A percentile compares a stretch with the other conserved stretches of the same genome.
Evolutionary conservation across 2,113 vertebrate species (phyloP).

Genomic region (Oryzias woworae): DNA sequence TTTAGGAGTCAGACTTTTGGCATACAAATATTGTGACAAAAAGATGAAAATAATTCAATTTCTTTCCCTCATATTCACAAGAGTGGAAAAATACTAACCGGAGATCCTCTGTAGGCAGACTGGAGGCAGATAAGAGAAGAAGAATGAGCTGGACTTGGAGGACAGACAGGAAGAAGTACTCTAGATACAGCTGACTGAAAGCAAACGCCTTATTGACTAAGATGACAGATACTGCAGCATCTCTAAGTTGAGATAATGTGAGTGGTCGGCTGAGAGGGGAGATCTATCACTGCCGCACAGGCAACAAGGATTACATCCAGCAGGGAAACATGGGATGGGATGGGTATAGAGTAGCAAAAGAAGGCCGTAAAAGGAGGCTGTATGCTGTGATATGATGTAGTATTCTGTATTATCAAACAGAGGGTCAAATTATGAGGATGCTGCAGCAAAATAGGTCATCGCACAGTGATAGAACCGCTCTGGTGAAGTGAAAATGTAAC

Average conservation of each 20-base stretch:
- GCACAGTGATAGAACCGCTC: constrained; percentile 38
- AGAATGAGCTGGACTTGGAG: not conserved
- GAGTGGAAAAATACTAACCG: constrained; percentile 84
- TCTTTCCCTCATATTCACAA: constrained; percentile 12
- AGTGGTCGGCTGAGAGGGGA: constrained; percentile 49
- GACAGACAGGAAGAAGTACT: constrained; percentile 22
- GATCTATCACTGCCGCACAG: constrained; percentile 60
- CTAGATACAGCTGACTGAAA: constrained; percentile 45
- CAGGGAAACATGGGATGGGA: constrained; percentile 31
- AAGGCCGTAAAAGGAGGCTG: constrained; percentile 9
- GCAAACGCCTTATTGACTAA: constrained; percentile 52
- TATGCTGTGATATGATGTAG: constrained; percentile 45
- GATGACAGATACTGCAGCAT: constrained; percentile 39
- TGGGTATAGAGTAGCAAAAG: constrained; percentile 12
- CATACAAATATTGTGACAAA: constrained; percentile 12
- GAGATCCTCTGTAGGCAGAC: constrained; percentile 97
- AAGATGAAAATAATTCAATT: constrained; percentile 29
- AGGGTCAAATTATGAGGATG: constrained; percentile 41
- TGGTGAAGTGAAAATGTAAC: constrained; percentile 15
- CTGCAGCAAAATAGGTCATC: constrained; percentile 56
- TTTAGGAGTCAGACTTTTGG: constrained; percentile 2
- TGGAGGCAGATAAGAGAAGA: constrained; percentile 59
- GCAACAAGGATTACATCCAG: constrained; percentile 62
- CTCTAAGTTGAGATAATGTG: constrained; percentile 52
- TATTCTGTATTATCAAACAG: constrained; percentile 46